phyloP scores from a whole-genome alignment of 1,140 invertebrate species.

The Drosophila rhopaloa region DNA sequence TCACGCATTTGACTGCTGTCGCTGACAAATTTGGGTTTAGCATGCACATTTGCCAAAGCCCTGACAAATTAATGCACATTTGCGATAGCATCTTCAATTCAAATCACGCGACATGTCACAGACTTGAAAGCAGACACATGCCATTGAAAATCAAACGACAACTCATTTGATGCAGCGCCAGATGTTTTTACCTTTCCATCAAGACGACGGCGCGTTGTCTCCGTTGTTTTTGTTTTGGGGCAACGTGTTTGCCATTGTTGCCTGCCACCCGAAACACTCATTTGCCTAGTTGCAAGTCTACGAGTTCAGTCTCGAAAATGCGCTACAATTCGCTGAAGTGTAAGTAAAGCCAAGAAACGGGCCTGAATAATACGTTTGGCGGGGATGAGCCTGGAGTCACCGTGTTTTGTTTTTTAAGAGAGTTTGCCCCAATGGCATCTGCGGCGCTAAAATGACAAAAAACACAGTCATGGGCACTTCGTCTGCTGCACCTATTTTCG shows the following conservation, averaged over 20 bases:
- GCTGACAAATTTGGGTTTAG: conserved; percentile 61
- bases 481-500: conserved; percentile 24
- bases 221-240: conserved; percentile 18
- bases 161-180: conserved; percentile 65
- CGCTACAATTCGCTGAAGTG: conserved; percentile 83
- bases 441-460: conserved; percentile 76
- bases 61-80: conserved; percentile 79
- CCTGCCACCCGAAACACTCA: conserved; percentile 53
- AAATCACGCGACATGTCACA: conserved; percentile 77
- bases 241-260: conserved; percentile 16
- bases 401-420: conserved; percentile 9
- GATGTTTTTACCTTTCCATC: conserved; percentile 14
- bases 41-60: conserved; percentile 51
- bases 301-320: conserved; percentile 55
- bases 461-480: conserved; percentile 59
- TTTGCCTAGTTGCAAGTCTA: conserved; percentile 33
- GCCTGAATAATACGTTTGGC: conserved; percentile 4
- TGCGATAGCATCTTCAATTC: conserved; percentile 70
- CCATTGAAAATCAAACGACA: conserved; percentile 70
- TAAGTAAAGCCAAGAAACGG: conserved; percentile 66
- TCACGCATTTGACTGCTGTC: conserved; percentile 59
- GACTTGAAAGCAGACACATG: conserved; percentile 37
- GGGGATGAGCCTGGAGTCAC: background rate
- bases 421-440: conserved; percentile 35
- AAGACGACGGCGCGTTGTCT: conserved; percentile 3